These are phyloP conservation scores for Sebastes vulpes DNA, from an alignment of 2,797 vertebrate species.

Conservation along the genomic window DNA sequence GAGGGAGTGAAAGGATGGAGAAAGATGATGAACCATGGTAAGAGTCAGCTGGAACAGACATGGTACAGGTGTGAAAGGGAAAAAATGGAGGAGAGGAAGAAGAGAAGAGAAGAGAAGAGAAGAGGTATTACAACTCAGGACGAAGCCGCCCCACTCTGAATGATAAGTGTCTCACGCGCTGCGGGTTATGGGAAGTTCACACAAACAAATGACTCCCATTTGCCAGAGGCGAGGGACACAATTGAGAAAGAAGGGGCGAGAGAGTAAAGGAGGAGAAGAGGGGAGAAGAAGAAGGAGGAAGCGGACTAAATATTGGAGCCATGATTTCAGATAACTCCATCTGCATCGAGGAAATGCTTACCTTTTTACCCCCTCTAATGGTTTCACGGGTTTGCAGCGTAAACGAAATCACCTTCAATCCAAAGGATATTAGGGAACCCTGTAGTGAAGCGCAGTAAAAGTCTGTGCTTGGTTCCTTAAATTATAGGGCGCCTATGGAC, in stretches of 20 bases:
- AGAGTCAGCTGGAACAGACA: constrained; percentile 50
- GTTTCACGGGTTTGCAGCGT: constrained; percentile 39
- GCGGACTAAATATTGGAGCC: constrained; percentile 57
- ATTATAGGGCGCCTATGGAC: constrained; percentile 64
- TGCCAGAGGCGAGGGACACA: constrained; percentile 88
- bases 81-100: constrained; percentile 10
- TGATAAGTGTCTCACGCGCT: constrained; percentile 87
- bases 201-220: constrained; percentile 90
- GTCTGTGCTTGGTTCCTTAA: constrained; percentile 57
- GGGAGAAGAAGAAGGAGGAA: constrained; percentile 12
- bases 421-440: constrained; percentile 66
- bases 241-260: constrained; percentile 75
- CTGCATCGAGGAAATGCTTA: constrained; percentile 75
- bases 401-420: constrained; percentile 71
- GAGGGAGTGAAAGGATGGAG: constrained; percentile 31
- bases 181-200: constrained; percentile 89
- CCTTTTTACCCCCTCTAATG: constrained; percentile 68
- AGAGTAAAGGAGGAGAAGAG: constrained; percentile 44
- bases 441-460: constrained; percentile 57
- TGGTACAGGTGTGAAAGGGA: constrained; percentile 3
- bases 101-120: constrained; percentile 42
- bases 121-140: constrained; percentile 77
- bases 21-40: constrained; percentile 63
- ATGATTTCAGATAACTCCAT: constrained; percentile 77
- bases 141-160: constrained; percentile 81